Conservation (phyloP, 1,140 invertebrate species). For the Sarcophaga bullata region DNA sequence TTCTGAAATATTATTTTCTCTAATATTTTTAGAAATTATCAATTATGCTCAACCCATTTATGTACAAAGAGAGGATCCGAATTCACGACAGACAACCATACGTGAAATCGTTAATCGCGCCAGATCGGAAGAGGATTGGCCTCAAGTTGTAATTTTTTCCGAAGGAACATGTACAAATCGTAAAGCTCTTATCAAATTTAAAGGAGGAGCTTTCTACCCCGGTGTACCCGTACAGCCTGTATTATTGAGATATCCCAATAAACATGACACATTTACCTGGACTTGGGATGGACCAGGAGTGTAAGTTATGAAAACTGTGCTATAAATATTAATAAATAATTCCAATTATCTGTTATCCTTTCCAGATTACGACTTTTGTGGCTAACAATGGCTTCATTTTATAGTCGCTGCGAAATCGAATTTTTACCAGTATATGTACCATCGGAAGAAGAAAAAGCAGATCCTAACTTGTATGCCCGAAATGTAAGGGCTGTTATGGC, state of each 20-base stretch:
- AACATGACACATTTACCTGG: constrained; percentile 93
- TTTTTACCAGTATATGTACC: constrained; percentile 93
- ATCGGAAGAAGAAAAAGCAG: constrained; percentile 83
- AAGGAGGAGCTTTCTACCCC: constrained; percentile 91
- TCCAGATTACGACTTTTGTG: constrained; percentile 76
- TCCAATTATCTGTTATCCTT: constrained; percentile 34
- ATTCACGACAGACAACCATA: constrained; percentile 90
- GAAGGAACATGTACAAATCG: constrained; percentile 97
- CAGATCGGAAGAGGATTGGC: constrained; percentile 86
- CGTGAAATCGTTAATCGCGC: constrained; percentile 89
- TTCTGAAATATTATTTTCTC: neutral
- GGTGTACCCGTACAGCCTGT: constrained; percentile 95
- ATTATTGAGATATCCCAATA: constrained; percentile 90
- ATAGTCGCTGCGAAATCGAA: constrained; percentile 92
- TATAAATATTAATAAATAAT: neutral
- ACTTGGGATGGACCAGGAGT: constrained; percentile 97
- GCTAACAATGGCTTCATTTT: constrained; percentile 90
- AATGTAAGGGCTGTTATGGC: constrained; percentile 94
- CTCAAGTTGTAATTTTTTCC: constrained; percentile 95
- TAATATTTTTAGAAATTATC: constrained; percentile 77
- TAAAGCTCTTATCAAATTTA: constrained; percentile 93
- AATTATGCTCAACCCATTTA: constrained; percentile 95
- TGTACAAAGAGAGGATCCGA: constrained; percentile 90
- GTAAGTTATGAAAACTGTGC: constrained; percentile 72
- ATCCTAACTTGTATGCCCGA: constrained; percentile 89